Percentiles rank a stretch among this genome's conserved stretches.
These are phyloP conservation scores for Rhyacophila brunnea DNA, from an alignment of 1,140 invertebrate species.

Conservation along the genomic window DNA sequence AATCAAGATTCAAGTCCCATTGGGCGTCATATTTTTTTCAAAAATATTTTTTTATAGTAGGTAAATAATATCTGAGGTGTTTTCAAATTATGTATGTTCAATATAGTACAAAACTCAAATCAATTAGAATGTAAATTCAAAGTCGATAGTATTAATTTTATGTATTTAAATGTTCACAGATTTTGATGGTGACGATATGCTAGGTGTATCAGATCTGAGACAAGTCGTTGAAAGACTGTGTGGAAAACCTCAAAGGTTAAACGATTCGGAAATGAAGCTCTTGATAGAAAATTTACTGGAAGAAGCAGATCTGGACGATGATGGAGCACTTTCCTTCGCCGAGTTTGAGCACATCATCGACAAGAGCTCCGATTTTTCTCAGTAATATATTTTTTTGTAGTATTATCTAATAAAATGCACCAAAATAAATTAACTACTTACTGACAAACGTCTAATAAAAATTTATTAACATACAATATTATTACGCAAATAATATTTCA, in stretches of 20 bases:
- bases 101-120: too few species aligned
- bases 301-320: slow-evolving; percentile 91
- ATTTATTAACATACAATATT: neutral
- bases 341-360: slow-evolving; percentile 95
- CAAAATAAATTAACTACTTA: neutral
- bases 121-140: too few species aligned
- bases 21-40: too few species aligned
- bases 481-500: neutral
- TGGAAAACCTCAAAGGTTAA: slow-evolving; percentile 62
- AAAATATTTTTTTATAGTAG: too few species aligned
- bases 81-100: too few species aligned
- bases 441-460: neutral
- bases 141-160: too few species aligned
- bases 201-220: slow-evolving; percentile 71
- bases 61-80: too few species aligned
- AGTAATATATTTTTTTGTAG: slow-evolving; percentile 55
- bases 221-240: slow-evolving; percentile 73
- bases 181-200: slow-evolving; percentile 91
- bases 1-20: too few species aligned
- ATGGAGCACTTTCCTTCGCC: slow-evolving; percentile 86
- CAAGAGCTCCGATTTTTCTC: slow-evolving; percentile 87
- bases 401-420: neutral
- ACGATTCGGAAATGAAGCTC: slow-evolving; percentile 69
- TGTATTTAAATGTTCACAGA: slow-evolving; percentile 70
- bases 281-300: slow-evolving; percentile 76